Conservation (phyloP, 2,888 invertebrate genomes). For the Drosophila aldrichi region DNA sequence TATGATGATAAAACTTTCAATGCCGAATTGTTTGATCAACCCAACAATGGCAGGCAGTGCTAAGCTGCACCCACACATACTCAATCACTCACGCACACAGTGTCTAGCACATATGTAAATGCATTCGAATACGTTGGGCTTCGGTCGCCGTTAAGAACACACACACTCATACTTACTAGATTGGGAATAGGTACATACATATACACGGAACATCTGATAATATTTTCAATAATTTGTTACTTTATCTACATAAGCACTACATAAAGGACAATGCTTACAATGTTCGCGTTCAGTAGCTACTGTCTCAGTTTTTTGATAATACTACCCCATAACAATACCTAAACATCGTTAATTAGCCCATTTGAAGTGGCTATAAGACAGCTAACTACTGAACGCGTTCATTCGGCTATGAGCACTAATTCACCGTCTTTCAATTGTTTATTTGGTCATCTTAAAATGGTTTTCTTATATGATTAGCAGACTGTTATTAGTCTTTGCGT, state of each 20-base stretch:
- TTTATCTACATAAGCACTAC: not conserved
- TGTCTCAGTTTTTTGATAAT: not conserved
- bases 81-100: too few relatives aligned
- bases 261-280: not conserved
- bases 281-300: conserved; percentile 6
- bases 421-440: not conserved
- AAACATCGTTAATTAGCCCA: not conserved
- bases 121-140: too few relatives aligned
- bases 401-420: not conserved
- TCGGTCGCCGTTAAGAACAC: not conserved
- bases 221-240: not conserved
- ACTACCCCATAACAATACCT: not conserved
- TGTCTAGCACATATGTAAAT: too few relatives aligned
- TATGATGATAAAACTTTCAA: not conserved
- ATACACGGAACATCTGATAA: too few relatives aligned
- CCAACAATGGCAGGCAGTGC: conserved; percentile 11
- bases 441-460: not conserved
- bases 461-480: not conserved
- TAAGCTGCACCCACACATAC: not conserved
- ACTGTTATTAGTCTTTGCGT: not conserved
- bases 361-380: not conserved
- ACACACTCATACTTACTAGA: not conserved
- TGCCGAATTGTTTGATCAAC: not conserved
- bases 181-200: too few relatives aligned
- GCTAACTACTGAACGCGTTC: conserved; percentile 7